Base-by-base conservation (phyloP, 2,888 invertebrate genomes). In the Hypolimnas misippus region DNA sequence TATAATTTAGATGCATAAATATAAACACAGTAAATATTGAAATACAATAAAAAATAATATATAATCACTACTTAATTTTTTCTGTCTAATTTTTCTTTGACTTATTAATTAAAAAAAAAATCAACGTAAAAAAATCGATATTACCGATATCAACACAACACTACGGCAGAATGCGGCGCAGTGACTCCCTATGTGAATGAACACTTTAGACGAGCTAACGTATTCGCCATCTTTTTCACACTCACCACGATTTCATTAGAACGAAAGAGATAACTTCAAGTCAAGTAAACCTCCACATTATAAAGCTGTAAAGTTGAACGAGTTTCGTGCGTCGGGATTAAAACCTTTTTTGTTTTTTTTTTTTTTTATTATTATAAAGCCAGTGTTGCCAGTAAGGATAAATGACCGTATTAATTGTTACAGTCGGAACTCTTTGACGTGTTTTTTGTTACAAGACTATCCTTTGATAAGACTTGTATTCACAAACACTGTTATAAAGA, bases 151-250 rank as follows among this genome's bases (percentile, higher is more conserved):
- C 25, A 35, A 44, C 62, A 68, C 85, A 81, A 68, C 89, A 76
- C 88, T 89, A 86, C 70, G 61, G 65, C 77, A 90, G 90, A 91
- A 91, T 90, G 90, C 82, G 79, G 90, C 78, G 84, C 86, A 86
- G 85, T 86, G 79, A 82, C 82, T 83, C 77, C 71, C 78, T 77
- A 76, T 76, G 79, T 90, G 87, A 91, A 91, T 90, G 91, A 89
- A 86, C 82, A 84, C 83, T 82, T 78, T 77, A 82, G 77, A 76
- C 71, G 75, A 74, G 68, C 70, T 72, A 72, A 75, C 72, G 59
- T 71, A 75, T 70, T 31, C n/a, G 62, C 76, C 68, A 49, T 76
- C 74, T 64, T 73, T 73, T 74, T 77, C 73, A 35, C 58, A 73
- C 78, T 8, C 46, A 40, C 17, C 63, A 21, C 44, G 56, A 31